Evolutionary conservation across 2,113 vertebrate species (phyloP), one percentile per base, ranked within the genome.

Genomic region (Salvelinus namaycush): DNA sequence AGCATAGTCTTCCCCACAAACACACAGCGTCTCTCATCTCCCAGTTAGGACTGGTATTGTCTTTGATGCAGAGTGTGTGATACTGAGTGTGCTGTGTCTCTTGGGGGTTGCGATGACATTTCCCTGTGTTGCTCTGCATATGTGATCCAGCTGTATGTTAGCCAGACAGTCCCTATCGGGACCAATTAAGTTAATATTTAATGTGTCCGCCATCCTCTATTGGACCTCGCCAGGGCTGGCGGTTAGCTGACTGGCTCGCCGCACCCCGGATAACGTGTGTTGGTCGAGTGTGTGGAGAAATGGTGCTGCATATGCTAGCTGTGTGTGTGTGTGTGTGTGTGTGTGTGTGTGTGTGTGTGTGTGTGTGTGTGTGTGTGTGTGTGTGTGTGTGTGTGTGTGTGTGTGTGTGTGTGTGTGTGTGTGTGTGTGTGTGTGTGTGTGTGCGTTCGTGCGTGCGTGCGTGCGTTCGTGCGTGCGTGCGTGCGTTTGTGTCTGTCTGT

Each of bases 171-270:
- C 86, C 79, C 49, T 16, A 51, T 51, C 76, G 91, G 87, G 91
- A 89, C 91, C 90, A 91, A 93, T 93, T 92, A 90, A 87, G 88
- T 93, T 90, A 90, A 93, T 93, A 93, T 93, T 94, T 93, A 91
- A 92, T 90, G 87, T 88, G 84, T 79, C 86, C 86, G 85, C 73
- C 83, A 18, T 14, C n/a, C n/a, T 82, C 87, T 87, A 85, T 86
- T 72, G 77, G 76, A 86, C 79, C 64, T 44, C 70, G 87, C 90
- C 84, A 84, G 87, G 77, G 84, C 87, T 90, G 85, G 86, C 85
- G 76, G 79, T 70, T 2, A 20, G 18, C 7, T 8, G 60, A 16
- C 20, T 7, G 6, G 60, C 20, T 62, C 20, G 4, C 60, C 8
- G n/a, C 60, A 62, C 20, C 1, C 16, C 5, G 60, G 60, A 6